phyloP scores from a whole-genome alignment of 2,113 vertebrate species.

The Microcebus jonahi region DNA sequence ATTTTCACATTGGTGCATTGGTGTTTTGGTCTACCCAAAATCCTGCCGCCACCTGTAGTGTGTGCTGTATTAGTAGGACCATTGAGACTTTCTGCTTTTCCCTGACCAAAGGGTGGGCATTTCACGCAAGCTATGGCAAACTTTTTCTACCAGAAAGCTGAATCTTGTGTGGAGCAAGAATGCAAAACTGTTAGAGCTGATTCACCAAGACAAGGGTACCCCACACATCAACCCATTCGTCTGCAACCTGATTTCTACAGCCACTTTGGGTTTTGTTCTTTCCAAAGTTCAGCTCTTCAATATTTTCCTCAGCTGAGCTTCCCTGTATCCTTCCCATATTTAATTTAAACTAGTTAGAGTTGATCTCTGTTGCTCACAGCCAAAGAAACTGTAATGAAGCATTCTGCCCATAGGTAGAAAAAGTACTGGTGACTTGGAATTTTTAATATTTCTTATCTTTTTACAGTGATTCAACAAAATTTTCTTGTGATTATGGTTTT shows the following conservation, averaged over 20 bases:
- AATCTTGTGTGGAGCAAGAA: background rate
- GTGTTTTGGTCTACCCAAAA: background rate
- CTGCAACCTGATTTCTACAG: background rate
- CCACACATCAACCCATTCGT: background rate
- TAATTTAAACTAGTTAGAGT: background rate
- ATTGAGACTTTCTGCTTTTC: background rate
- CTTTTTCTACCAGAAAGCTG: background rate
- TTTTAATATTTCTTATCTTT: background rate
- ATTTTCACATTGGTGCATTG: background rate
- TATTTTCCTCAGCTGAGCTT: background rate
- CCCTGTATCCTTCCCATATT: background rate
- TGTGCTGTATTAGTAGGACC: background rate
- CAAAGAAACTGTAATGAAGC: background rate
- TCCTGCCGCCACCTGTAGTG: background rate
- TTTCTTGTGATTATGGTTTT: background rate
- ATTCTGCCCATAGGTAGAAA: background rate
- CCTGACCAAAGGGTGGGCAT: background rate
- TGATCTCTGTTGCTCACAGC: background rate
- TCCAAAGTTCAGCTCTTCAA: background rate
- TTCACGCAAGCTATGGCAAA: background rate
- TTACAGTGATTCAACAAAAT: background rate
- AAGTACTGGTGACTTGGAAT: background rate
- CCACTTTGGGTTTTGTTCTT: background rate
- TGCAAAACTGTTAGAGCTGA: background rate
- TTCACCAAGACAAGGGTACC: background rate